Evolutionary conservation across 2,113 vertebrate species (phyloP), one percentile per base, ranked within the genome.

Genomic region (Lepisosteus oculatus): DNA sequence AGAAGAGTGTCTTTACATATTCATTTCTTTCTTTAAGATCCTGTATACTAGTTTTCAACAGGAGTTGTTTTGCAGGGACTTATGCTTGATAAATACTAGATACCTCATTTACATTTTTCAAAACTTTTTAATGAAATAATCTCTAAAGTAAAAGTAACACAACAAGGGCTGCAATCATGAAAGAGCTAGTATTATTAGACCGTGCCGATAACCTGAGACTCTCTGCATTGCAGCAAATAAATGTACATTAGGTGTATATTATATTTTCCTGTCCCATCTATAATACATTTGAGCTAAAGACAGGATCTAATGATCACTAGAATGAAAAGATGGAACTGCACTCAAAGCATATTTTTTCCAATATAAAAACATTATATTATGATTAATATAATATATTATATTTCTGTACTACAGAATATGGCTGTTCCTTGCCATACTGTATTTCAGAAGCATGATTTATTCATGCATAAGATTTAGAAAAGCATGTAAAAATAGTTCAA

Each of bases 11-110:
- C 55, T 66, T 43, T 55, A 54, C 65, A 55, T 44, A 44, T 71
- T 54, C 57, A 57, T 29, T 61, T 59, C n/a, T n/a, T 15, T 55
- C 6, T 17, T 69, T 41, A 11, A 57, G 54, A 67, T 51, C 8
- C n/a, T 3, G 41, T 9, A 68, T 13, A 4, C 12, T n/a, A 15
- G 41, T 72, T 55, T 70, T 61, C 55, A 6, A 29, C 29, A 29
- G 43, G 29, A 57, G 17, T 17, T 55, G 64, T 65, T 43, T 56
- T 55, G 15, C 55, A 67, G 71, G 17, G 71, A 64, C 59, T 66
- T 67, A 69, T 64, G 67, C 64, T 6, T 56, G 41, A 72, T 72
- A 72, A 72, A 57, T 72, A 63, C 54, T 14, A 72, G 57, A 55
- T 64, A 72, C 8, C 3, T 42, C n/a, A 65, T 65, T 15, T 72